A percentile compares a stretch with the other conserved stretches of the same genome.
These are phyloP conservation scores for Brachyistius frenatus DNA, from an alignment of 2,113 vertebrate species.

Conservation along the genomic window DNA sequence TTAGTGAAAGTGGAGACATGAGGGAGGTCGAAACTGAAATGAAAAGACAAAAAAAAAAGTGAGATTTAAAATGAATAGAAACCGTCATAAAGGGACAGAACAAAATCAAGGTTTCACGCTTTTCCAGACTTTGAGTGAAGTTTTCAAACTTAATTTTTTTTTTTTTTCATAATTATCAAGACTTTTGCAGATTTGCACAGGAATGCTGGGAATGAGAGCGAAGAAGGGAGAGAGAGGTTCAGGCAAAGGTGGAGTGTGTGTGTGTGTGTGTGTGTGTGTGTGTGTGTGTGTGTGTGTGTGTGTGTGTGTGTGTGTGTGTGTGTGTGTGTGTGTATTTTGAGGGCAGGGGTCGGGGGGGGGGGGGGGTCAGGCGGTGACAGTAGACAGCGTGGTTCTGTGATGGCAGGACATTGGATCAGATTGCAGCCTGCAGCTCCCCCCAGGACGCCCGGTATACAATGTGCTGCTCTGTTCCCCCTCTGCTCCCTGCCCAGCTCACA, in stretches of 20 bases:
- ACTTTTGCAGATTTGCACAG: constrained; percentile 26
- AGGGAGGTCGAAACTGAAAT: rapidly evolving
- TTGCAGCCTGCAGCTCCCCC: constrained; percentile 68
- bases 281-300: background rate
- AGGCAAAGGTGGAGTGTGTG: constrained; percentile 28
- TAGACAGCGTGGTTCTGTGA: constrained; percentile 73
- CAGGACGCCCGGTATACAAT: constrained; percentile 75
- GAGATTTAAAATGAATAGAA: background rate
- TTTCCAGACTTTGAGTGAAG: background rate
- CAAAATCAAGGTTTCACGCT: background rate
- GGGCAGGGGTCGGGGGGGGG: constrained; percentile 19
- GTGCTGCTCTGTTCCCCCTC: constrained; percentile 75
- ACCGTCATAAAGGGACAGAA: too few species aligned
- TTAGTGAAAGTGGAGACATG: background rate
- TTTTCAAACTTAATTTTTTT: too few species aligned
- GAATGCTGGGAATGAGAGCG: constrained; percentile 58
- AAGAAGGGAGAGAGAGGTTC: constrained; percentile 18
- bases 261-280: constrained; percentile 14
- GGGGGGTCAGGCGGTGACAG: constrained; percentile 64
- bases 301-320: constrained; percentile 22
- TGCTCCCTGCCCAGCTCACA: constrained; percentile 53
- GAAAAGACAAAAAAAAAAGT: background rate
- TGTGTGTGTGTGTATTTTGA: background rate
- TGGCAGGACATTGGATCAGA: constrained; percentile 77
- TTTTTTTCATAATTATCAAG: background rate